Evolutionary conservation across 2,888 invertebrate species (phyloP).

Genomic region (Sarcophaga subvicina): DNA sequence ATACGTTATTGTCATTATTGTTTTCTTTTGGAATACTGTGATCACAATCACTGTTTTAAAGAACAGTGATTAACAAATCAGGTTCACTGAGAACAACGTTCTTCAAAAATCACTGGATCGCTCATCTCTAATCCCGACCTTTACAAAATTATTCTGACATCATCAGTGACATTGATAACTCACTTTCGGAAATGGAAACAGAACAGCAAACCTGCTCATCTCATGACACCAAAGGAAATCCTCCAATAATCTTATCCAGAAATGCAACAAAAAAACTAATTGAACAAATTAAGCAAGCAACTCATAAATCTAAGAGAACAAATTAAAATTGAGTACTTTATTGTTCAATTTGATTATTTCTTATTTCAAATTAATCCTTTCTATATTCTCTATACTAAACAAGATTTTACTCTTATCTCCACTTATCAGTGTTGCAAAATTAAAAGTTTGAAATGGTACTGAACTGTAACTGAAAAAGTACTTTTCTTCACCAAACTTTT

Average conservation of each 20-base stretch:
- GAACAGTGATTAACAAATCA: no score
- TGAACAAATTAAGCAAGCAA: no score
- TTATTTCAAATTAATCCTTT: neutral
- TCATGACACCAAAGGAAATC: neutral
- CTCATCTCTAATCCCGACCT: neutral
- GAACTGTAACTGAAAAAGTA: no score
- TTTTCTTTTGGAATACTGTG: no score
- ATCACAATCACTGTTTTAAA: no score
- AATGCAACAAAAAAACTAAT: neutral
- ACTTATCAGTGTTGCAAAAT: neutral
- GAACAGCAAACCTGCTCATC: conserved; percentile 4
- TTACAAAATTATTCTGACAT: neutral
- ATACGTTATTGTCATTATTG: no score
- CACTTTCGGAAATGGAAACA: conserved; percentile 20
- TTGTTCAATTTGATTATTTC: neutral
- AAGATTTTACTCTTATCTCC: neutral
- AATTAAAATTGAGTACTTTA: neutral
- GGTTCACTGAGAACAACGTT: no score
- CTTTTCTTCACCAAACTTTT: no score
- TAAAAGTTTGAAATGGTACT: no score
- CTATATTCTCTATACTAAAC: neutral
- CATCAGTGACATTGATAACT: neutral
- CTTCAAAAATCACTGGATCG: no score
- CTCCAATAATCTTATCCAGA: conserved; percentile 12
- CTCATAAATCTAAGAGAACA: no score